Conservation (phyloP, 92 coral and sea anemone genomes). For the Porites divaricata region DNA sequence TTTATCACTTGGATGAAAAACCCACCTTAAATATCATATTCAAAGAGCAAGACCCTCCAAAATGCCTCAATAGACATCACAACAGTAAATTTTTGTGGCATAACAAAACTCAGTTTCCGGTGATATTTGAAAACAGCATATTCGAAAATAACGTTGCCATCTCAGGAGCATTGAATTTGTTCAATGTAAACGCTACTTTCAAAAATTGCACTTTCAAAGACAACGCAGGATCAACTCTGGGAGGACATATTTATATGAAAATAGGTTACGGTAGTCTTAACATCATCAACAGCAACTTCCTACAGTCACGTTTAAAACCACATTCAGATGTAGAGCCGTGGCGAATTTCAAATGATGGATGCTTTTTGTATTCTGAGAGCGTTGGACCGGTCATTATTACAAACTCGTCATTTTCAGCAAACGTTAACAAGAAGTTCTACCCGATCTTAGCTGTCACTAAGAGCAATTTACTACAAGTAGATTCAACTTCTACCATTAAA, state of each 20-base stretch:
- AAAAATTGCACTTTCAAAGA: conserved; percentile 32
- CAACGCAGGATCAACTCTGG: conserved; percentile 6
- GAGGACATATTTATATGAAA: conserved; percentile 28
- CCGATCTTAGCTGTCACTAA: conserved; percentile 32
- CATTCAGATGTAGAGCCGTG: background rate
- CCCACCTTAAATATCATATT: background rate
- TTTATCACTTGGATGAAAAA: no score
- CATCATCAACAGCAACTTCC: conserved; percentile 36
- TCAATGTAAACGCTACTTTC: conserved; percentile 1
- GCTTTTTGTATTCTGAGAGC: conserved; percentile 47
- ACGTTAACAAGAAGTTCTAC: background rate
- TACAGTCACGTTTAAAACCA: conserved; percentile 3
- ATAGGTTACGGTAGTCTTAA: conserved; percentile 30
- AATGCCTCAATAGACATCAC: background rate
- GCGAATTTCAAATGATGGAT: conserved; percentile 3
- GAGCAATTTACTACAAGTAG: conserved; percentile 30
- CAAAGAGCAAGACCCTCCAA: background rate
- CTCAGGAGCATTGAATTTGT: conserved; percentile 33
- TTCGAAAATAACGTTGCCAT: conserved; percentile 42
- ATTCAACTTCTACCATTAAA: conserved; percentile 10
- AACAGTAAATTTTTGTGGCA: background rate
- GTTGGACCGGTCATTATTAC: conserved; percentile 27
- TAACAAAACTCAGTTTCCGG: background rate
- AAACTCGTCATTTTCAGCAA: conserved; percentile 31
- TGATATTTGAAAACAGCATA: conserved; percentile 16